Evolutionary conservation across 1,140 invertebrate genomes (phyloP).

Genomic region (Trichogramma pretiosum): DNA sequence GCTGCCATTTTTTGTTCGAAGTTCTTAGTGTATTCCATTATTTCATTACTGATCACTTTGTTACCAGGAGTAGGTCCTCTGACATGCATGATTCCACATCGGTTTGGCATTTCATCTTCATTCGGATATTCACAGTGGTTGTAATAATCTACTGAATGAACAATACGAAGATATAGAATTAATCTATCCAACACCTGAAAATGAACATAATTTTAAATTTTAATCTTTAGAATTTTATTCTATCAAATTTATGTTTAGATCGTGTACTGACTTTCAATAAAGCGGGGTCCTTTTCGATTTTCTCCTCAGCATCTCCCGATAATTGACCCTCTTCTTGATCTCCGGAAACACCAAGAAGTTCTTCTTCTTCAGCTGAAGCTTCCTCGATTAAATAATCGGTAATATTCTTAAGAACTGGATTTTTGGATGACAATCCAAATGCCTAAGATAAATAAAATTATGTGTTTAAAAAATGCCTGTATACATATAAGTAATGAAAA

Average conservation of each 20-base stretch:
- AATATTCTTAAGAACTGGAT: constrained; percentile 94
- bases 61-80: constrained; percentile 74
- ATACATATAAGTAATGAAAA: background rate
- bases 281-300: constrained; percentile 71
- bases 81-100: constrained; percentile 96
- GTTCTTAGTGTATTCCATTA: constrained; percentile 39
- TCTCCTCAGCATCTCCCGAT: constrained; percentile 45
- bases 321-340: constrained; percentile 50
- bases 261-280: constrained; percentile 57
- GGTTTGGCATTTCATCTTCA: constrained; percentile 99
- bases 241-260: background rate
- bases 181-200: constrained; percentile 67
- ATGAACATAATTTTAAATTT: no score
- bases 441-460: constrained; percentile 32
- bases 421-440: constrained; percentile 79
- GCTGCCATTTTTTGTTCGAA: constrained; percentile 78
- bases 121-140: constrained; percentile 98
- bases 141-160: constrained; percentile 99
- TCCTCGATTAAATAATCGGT: constrained; percentile 98
- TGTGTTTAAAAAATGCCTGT: constrained; percentile 1
- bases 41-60: constrained; percentile 54
- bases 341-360: constrained; percentile 71
- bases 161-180: constrained; percentile 88
- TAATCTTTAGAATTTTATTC: background rate
- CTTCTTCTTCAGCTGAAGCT: constrained; percentile 95